These are phyloP conservation scores for Callipepla californica DNA, from an alignment of 2,113 vertebrate species.

Conservation along the genomic window DNA sequence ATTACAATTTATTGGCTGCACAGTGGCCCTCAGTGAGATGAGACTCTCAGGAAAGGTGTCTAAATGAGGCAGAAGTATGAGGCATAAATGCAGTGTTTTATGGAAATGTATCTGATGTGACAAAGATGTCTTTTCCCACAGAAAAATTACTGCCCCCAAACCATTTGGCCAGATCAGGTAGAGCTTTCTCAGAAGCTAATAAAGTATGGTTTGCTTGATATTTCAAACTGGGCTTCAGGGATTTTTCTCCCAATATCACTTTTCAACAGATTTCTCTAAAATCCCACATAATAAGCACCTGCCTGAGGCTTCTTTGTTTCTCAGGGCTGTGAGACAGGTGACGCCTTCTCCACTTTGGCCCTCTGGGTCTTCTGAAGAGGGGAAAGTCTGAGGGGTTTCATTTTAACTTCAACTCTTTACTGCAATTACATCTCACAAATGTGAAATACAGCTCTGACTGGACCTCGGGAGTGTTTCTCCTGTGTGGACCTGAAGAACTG, in stretches of 20 bases:
- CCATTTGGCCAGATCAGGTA: neutral
- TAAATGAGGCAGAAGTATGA: neutral
- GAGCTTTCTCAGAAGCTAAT: neutral
- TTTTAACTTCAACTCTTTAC: neutral
- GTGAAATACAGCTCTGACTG: neutral
- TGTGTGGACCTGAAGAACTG: neutral
- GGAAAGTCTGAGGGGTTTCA: neutral
- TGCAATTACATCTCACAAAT: neutral
- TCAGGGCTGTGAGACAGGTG: neutral
- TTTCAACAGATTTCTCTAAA: neutral
- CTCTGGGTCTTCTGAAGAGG: neutral
- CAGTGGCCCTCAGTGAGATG: neutral
- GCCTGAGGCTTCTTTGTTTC: neutral
- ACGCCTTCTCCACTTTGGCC: neutral
- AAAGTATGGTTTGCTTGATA: neutral
- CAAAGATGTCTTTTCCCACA: neutral
- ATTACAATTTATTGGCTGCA: neutral
- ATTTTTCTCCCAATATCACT: neutral
- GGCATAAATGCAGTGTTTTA: neutral
- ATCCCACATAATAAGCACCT: neutral
- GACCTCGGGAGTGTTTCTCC: neutral
- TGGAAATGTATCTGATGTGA: neutral
- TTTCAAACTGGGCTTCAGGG: neutral
- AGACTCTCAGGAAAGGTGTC: neutral
- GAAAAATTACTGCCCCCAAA: neutral